Evolutionary conservation across 2,888 invertebrate species (phyloP).

Genomic region (Drosophila maculinotata): DNA sequence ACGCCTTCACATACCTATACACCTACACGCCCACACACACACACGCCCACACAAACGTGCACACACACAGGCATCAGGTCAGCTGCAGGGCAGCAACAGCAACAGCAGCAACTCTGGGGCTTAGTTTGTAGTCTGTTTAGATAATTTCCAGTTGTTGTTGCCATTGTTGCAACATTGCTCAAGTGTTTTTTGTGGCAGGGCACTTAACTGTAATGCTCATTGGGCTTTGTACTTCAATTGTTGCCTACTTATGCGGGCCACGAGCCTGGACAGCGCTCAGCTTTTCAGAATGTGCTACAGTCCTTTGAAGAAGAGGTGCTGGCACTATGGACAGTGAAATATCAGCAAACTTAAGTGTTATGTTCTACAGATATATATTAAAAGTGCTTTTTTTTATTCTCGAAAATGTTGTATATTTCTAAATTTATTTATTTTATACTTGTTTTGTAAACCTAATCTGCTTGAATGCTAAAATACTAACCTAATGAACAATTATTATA

Average conservation of each 20-base stretch:
- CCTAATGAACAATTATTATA: too few species aligned
- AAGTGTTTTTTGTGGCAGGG: constrained; percentile 28
- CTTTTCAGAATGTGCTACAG: neutral
- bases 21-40: constrained; percentile 2
- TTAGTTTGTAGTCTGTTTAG: constrained; percentile 53
- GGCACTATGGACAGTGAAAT: too few species aligned
- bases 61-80: constrained; percentile 10
- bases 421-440: too few species aligned
- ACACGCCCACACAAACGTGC: constrained; percentile 3
- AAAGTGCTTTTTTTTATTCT: too few species aligned
- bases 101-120: constrained; percentile 8
- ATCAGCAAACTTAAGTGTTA: too few species aligned
- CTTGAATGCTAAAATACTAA: too few species aligned
- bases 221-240: constrained; percentile 52
- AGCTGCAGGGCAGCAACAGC: neutral
- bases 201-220: constrained; percentile 50
- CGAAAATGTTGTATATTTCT: too few species aligned
- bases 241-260: constrained; percentile 60
- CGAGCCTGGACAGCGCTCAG: constrained; percentile 8
- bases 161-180: constrained; percentile 33
- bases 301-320: too few species aligned
- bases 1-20: constrained; percentile 18
- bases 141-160: constrained; percentile 54
- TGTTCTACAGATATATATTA: too few species aligned
- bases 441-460: too few species aligned